A percentile compares a stretch with the other conserved stretches of the same genome.
These are phyloP conservation scores for Sabatieria punctata DNA, from an alignment of 2,888 invertebrate species.

Conservation along the genomic window DNA sequence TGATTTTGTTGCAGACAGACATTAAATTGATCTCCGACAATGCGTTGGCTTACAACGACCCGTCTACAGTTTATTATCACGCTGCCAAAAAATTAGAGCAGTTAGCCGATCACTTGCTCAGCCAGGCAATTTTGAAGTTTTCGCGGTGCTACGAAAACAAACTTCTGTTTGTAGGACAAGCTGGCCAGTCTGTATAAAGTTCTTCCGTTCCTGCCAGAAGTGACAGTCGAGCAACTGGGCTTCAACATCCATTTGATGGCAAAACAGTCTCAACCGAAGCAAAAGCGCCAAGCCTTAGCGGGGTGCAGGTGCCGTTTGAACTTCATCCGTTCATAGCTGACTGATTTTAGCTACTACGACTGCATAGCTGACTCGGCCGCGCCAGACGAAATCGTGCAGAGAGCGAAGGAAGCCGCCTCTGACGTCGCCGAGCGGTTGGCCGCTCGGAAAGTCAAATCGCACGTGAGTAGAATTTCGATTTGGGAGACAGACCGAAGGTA, in stretches of 20 bases:
- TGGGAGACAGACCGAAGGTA: conserved; percentile 6
- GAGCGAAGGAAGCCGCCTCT: conserved; percentile 52
- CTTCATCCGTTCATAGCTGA: too few relatives aligned
- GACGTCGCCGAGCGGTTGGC: conserved; percentile 49
- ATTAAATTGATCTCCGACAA: conserved; percentile 90
- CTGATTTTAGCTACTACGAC: conserved; percentile 2
- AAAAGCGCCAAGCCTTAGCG: neutral
- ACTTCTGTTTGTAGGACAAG: conserved; percentile 71
- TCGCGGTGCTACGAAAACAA: too few relatives aligned
- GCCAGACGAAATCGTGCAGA: conserved; percentile 54
- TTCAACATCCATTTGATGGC: conserved; percentile 44
- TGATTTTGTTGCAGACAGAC: conserved; percentile 47
- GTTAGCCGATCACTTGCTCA: conserved; percentile 58
- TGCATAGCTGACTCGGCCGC: conserved; percentile 11
- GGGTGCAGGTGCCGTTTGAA: too few relatives aligned
- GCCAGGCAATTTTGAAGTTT: neutral
- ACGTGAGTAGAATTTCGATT: conserved; percentile 1
- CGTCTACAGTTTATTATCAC: conserved; percentile 88
- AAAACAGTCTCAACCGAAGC: conserved; percentile 3
- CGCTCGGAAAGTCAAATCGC: conserved; percentile 9
- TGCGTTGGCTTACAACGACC: conserved; percentile 87
- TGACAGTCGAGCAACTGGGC: conserved; percentile 62
- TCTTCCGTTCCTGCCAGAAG: conserved; percentile 46
- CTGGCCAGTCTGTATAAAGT: conserved; percentile 51
- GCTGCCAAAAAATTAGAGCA: conserved; percentile 73